Evolutionary conservation across 2,113 vertebrate species (phyloP).

Genomic region (Helogale parvula): DNA sequence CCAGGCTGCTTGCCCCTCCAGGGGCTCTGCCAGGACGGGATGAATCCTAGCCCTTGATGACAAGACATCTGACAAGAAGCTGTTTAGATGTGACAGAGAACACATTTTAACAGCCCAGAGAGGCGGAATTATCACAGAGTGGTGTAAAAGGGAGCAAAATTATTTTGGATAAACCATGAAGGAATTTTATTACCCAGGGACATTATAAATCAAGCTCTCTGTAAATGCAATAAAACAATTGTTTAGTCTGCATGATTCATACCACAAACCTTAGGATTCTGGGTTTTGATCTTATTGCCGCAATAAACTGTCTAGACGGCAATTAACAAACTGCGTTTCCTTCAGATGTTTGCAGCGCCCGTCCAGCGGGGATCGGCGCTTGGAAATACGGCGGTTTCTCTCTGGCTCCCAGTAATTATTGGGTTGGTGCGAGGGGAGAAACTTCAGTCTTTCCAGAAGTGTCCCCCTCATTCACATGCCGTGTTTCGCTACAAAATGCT

Average conservation of each 20-base stretch:
- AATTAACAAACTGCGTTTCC: constrained; percentile 95
- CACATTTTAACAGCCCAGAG: constrained; percentile 59
- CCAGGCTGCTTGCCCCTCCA: not conserved
- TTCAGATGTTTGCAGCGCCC: constrained; percentile 92
- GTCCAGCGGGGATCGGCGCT: constrained; percentile 81
- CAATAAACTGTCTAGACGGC: constrained; percentile 99
- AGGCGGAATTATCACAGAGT: constrained; percentile 68
- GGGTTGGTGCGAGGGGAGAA: constrained; percentile 68
- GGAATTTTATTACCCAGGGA: constrained; percentile 86
- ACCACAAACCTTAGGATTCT: constrained; percentile 93
- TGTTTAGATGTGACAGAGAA: constrained; percentile 17
- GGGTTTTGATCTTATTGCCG: constrained; percentile 97
- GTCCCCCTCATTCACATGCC: not conserved
- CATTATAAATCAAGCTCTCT: constrained; percentile 90
- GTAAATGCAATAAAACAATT: constrained; percentile 93
- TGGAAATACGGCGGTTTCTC: constrained; percentile 78
- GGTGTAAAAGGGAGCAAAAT: constrained; percentile 85
- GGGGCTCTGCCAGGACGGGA: not conserved
- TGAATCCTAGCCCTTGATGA: not conserved
- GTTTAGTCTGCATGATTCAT: constrained; percentile 95
- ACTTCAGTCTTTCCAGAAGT: constrained; percentile 45
- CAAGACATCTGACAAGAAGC: constrained; percentile 39
- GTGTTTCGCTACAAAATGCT: not conserved
- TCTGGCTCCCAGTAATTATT: constrained; percentile 84
- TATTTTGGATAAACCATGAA: constrained; percentile 86